Evolutionary conservation across 2,113 vertebrate genomes (phyloP).

Genomic region (Muntiacus muntjak): DNA sequence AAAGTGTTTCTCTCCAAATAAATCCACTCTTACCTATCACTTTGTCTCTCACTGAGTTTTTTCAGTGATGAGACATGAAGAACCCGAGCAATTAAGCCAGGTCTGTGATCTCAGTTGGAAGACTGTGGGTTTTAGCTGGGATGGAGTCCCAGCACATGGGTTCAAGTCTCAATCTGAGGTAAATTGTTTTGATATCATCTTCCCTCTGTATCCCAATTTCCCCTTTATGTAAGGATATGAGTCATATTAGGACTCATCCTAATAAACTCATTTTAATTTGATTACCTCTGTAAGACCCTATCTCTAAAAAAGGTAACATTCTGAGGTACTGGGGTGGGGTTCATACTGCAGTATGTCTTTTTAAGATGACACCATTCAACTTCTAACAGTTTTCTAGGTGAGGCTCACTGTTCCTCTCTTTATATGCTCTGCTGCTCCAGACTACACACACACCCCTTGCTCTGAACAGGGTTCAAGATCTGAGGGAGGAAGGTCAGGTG

Average conservation of each 20-base stretch:
- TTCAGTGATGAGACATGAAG: not conserved
- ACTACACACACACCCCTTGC: rapidly evolving
- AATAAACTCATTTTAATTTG: not conserved
- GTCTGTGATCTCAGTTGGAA: not conserved
- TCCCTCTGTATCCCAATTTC: not conserved
- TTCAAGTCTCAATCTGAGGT: not conserved
- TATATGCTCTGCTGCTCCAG: not conserved
- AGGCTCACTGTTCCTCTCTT: not conserved
- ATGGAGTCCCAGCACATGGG: not conserved
- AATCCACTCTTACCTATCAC: not conserved
- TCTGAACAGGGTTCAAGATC: not conserved
- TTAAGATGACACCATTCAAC: not conserved
- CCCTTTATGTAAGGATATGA: not conserved
- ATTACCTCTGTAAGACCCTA: not conserved
- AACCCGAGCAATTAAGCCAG: not conserved
- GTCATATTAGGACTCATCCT: not conserved
- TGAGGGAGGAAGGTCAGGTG: not conserved
- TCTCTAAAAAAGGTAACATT: not conserved
- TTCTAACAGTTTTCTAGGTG: not conserved
- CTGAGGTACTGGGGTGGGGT: not conserved
- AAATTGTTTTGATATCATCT: not conserved
- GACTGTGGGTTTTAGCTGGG: not conserved
- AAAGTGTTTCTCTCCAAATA: not conserved
- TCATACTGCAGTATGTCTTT: not conserved
- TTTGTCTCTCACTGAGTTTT: not conserved